Base-by-base conservation (phyloP, 64 coral and sea anemone species). In the Astreopora myriophthalma region DNA sequence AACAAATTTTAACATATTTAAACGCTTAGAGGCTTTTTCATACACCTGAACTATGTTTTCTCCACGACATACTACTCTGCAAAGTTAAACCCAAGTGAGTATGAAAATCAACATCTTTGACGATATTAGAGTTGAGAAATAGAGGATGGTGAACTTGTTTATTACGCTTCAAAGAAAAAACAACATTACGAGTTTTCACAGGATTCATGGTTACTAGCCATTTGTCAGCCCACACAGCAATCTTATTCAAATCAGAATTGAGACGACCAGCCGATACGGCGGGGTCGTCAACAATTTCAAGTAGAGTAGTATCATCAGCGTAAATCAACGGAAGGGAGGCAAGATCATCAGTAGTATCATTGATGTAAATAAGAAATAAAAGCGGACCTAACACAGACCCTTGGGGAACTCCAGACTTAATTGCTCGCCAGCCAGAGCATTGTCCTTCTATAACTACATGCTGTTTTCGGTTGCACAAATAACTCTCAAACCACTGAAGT, bases 1-100 rank as follows among this genome's bases (percentile, higher is more conserved):
- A 26, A 76, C 74, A 36, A 76, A n/a, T 76, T 76, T 85, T 85
- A 63, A 17, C 82, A 85, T 67, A 67, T 85, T 85, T 32, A 85
- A 63, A 36, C 82, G 51, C 38, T 85, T 63, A 22, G 19, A 65
- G 20, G 82, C 82, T 34, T 85, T 85, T 6, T 63, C 58, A 20
- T 37, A 65, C 6, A 85, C 19, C n/a, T 29, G 14, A 63, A 63
- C 29, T 65, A n/a, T 67, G 55, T 5, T 62, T 85, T 35, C 31
- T 65, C 58, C 82, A 85, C 22, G 82, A 85, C 12, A 85, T 29
- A 85, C 24, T 85, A 33, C 27, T 35, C 38, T 63, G 7, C 55
- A 85, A 34, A 33, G 62, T 35, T 30, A 85, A 10, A 6, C 27
- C 58, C 10, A 68, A 66, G 74, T 11, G 34, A 40, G 36, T 46